Percentiles rank a stretch among this genome's conserved stretches.
Evolutionary conservation across 2,888 invertebrate species (phyloP).

Genomic region (Tethea ocularis): DNA sequence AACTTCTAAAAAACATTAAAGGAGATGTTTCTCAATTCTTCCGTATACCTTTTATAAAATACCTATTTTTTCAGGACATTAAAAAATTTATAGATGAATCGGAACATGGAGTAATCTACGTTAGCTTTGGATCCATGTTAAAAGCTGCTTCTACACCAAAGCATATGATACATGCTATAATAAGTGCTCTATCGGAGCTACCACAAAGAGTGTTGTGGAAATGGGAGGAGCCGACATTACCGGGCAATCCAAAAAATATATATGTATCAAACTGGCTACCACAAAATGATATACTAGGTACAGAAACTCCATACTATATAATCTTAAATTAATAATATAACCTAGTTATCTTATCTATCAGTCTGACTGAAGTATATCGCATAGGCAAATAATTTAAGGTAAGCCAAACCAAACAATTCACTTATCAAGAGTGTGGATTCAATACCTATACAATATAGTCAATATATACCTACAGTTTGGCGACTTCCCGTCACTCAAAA

Average conservation of each 20-base stretch:
- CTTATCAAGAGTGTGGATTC: too few species aligned
- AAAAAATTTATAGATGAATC: constrained; percentile 86
- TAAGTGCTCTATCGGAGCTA: constrained; percentile 84
- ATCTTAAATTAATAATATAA: too few species aligned
- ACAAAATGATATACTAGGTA: constrained; percentile 87
- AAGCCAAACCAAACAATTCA: too few species aligned
- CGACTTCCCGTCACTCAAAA: too few species aligned
- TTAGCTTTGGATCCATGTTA: constrained; percentile 91
- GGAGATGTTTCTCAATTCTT: too few species aligned
- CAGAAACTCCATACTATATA: constrained; percentile 33
- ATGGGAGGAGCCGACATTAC: constrained; percentile 86
- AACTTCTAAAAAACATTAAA: too few species aligned
- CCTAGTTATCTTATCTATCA: too few species aligned
- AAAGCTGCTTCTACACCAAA: constrained; percentile 84
- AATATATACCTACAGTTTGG: too few species aligned
- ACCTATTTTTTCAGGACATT: constrained; percentile 74
- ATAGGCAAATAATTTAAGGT: too few species aligned
- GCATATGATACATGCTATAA: constrained; percentile 83
- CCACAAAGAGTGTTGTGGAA: constrained; percentile 90
- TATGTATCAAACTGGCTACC: constrained; percentile 86
- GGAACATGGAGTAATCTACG: constrained; percentile 87
- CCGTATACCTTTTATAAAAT: neutral
- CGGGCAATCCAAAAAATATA: constrained; percentile 84
- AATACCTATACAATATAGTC: too few species aligned
- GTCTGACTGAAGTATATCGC: too few species aligned